These are phyloP conservation scores for Pollenia griseotomentosa DNA, from an alignment of 2,888 invertebrate genomes.

Conservation along the genomic window DNA sequence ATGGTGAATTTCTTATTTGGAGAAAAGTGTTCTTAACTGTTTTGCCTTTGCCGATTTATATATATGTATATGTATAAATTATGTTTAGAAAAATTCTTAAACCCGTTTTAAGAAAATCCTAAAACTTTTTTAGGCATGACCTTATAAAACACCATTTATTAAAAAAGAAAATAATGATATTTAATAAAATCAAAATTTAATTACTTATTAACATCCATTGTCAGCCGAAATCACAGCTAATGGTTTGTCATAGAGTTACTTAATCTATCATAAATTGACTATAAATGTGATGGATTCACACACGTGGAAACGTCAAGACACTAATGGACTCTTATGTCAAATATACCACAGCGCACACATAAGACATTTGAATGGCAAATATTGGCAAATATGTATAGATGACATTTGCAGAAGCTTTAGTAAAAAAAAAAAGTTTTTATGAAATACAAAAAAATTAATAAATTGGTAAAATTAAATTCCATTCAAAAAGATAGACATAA, in stretches of 20 bases:
- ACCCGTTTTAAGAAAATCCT: no score
- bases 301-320: conserved; percentile 58
- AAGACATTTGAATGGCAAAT: conserved; percentile 26
- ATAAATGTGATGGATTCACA: conserved; percentile 44
- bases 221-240: conserved; percentile 45
- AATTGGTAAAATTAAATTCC: neutral
- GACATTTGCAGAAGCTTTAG: neutral
- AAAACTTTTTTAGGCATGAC: no score
- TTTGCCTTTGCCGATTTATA: no score
- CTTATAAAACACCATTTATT: no score
- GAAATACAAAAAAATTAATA: neutral
- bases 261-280: conserved; percentile 57
- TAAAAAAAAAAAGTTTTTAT: neutral
- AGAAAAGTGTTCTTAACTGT: no score
- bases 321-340: conserved; percentile 68
- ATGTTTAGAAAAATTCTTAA: no score
- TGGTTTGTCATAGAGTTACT: conserved; percentile 45
- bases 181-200: no score
- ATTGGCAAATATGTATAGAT: neutral
- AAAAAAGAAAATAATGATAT: no score
- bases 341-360: neutral
- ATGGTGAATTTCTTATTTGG: no score
- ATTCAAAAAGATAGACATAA: neutral
- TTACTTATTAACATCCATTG: conserved; percentile 19
- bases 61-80: no score